Conservation (phyloP, 64 coral and sea anemone species). For the Cladopsammia gracilis region DNA sequence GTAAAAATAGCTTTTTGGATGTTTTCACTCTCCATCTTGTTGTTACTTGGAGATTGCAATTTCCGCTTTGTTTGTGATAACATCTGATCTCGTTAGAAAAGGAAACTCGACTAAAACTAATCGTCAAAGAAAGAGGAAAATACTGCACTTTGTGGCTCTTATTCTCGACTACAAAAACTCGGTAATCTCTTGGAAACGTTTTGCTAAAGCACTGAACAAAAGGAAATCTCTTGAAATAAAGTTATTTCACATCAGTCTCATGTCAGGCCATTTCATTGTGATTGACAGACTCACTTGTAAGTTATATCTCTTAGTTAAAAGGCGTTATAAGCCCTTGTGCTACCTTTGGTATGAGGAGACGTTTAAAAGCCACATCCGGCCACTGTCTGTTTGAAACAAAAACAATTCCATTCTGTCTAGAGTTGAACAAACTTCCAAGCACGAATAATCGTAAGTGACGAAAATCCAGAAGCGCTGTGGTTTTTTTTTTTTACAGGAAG, state of each 20-base stretch:
- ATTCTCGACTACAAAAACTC: neutral
- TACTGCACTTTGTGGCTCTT: neutral
- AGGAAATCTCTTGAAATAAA: conserved; percentile 1
- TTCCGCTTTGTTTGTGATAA: conserved; percentile 16
- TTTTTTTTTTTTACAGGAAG: neutral
- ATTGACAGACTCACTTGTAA: conserved; percentile 33
- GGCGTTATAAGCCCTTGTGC: conserved; percentile 21
- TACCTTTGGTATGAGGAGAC: conserved; percentile 24
- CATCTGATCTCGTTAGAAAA: conserved; percentile 24
- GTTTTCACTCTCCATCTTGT: conserved; percentile 32
- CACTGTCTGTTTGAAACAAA: conserved; percentile 14
- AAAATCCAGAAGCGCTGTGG: neutral
- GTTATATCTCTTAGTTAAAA: conserved; percentile 38
- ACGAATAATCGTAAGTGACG: neutral
- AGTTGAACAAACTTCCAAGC: conserved; percentile 33
- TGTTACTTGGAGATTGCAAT: conserved; percentile 29
- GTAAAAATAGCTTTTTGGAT: conserved; percentile 7
- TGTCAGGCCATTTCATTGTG: neutral
- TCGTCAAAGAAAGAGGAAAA: neutral
- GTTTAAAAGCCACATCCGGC: conserved; percentile 57
- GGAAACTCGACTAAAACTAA: neutral
- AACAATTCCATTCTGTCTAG: conserved; percentile 25
- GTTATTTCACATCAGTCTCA: neutral
- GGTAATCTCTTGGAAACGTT: neutral
- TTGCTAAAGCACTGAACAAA: neutral